Base-by-base conservation (phyloP, 2,888 invertebrate genomes). In the Standfussiana lucernea region DNA sequence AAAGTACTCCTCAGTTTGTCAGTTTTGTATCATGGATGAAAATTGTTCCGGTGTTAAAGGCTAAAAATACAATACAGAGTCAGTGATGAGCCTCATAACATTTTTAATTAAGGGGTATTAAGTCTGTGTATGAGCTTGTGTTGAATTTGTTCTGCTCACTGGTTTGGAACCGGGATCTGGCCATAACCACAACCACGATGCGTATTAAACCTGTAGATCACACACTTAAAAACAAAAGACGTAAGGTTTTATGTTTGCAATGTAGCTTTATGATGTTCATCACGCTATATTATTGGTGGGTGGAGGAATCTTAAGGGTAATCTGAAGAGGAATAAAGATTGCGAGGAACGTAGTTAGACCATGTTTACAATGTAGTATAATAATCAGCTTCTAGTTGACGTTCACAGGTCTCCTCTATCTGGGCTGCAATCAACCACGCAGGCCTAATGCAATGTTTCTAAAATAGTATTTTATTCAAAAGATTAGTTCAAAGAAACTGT, bases 131-230 rank as follows among this genome's bases (percentile, higher is more conserved):
- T 70, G 47, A 71, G 75, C 68, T 71, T 72, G 37, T 78, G 76
- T 79, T 77, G 64, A 79, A 73, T 77, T 71, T 74, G 82, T 86
- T 73, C 83, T 70, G 80, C 69, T 61, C 85, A 86, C 47, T 80
- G 80, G 74, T 40, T 83, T 42, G 79, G 77, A 86, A 83, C 83
- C 24, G 69, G 69, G 77, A 77, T 61, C 78, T 72, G 65, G n/a
- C 56, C 47, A 75, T 40, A 65, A 79, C 40, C 42, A 77, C 50
- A 65, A 79, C 45, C 61, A 73, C 59, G 66, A 59, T 32, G 59
- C 62, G 42, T 50, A 74, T 42, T 45, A 68, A 75, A 77, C 62
- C 40, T 59, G 64, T 40, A 59, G 68, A 72, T n/a, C n/a, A 56
- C 37, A n/a, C 32, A n/a, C 13, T 59, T 71, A 45, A 45, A 72